Conservation (phyloP, 2,113 vertebrate genomes). For the Choloepus hoffmanni region DNA sequence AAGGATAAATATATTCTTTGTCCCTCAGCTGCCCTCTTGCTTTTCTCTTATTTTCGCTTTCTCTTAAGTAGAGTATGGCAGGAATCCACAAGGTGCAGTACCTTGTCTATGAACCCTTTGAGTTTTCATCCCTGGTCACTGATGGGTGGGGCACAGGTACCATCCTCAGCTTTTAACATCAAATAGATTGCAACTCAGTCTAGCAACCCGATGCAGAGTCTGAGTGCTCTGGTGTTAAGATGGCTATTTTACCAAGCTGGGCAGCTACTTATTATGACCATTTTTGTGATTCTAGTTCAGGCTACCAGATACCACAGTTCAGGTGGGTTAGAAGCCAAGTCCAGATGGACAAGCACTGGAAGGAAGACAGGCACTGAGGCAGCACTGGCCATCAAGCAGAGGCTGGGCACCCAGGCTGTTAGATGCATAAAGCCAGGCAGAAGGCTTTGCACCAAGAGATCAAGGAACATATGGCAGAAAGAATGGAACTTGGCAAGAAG, state of each 20-base stretch:
- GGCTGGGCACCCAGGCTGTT: neutral
- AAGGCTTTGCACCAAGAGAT: neutral
- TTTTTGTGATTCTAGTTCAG: neutral
- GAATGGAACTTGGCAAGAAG: neutral
- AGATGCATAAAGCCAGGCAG: neutral
- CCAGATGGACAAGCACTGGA: neutral
- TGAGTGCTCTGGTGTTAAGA: neutral
- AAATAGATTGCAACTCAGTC: neutral
- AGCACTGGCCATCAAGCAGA: neutral
- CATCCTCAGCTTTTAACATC: neutral
- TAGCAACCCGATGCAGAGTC: neutral
- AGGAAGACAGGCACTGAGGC: neutral
- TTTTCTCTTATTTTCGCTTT: neutral
- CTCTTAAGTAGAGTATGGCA: neutral
- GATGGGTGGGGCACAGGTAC: neutral
- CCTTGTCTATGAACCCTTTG: neutral
- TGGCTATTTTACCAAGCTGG: neutral
- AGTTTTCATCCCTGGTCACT: neutral
- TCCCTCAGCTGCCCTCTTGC: neutral
- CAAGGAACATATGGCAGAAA: neutral
- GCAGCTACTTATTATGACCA: neutral
- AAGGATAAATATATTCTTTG: neutral
- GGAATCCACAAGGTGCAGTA: neutral
- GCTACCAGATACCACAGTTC: neutral
- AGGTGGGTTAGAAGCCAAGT: neutral